Percentiles rank a stretch among this genome's conserved stretches.
phyloP scores from a whole-genome alignment of 2,888 invertebrate species.

The Netelia inedita region DNA sequence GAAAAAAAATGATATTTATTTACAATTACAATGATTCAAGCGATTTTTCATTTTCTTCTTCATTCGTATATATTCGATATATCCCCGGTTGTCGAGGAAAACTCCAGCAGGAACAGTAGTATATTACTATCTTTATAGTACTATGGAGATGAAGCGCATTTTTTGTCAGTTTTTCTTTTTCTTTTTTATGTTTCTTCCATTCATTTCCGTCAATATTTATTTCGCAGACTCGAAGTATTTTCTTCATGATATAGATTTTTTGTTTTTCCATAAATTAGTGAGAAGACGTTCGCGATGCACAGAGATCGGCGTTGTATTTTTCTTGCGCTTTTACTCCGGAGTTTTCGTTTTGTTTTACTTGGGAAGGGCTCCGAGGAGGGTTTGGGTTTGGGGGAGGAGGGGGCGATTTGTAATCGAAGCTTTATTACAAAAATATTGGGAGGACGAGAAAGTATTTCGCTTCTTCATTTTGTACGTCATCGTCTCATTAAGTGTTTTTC shows the following conservation, averaged over 20 bases:
- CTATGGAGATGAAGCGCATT: slow-evolving; percentile 67
- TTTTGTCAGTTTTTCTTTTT: slow-evolving; percentile 16
- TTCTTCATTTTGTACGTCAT: slow-evolving; percentile 34
- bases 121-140: slow-evolving; percentile 64
- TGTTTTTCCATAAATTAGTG: slow-evolving; percentile 32
- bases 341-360: slow-evolving; percentile 18
- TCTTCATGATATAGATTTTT: slow-evolving; percentile 5
- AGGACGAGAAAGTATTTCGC: slow-evolving; percentile 57
- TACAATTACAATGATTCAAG: slow-evolving; percentile 79
- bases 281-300: slow-evolving; percentile 40
- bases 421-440: slow-evolving; percentile 66
- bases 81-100: slow-evolving; percentile 61
- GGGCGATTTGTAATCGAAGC: slow-evolving; percentile 57
- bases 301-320: slow-evolving; percentile 12
- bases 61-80: slow-evolving; percentile 61
- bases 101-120: slow-evolving; percentile 67
- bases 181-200: slow-evolving; percentile 21
- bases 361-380: too few relatives aligned
- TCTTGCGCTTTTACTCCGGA: slow-evolving; percentile 49
- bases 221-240: slow-evolving; percentile 45
- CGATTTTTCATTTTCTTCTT: slow-evolving; percentile 49
- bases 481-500: slow-evolving; percentile 6
- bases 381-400: slow-evolving; percentile 18
- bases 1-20: slow-evolving; percentile 80
- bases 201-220: slow-evolving; percentile 10